Evolutionary conservation across 2,797 vertebrate genomes (phyloP).

Genomic region (Prunella strophiata): DNA sequence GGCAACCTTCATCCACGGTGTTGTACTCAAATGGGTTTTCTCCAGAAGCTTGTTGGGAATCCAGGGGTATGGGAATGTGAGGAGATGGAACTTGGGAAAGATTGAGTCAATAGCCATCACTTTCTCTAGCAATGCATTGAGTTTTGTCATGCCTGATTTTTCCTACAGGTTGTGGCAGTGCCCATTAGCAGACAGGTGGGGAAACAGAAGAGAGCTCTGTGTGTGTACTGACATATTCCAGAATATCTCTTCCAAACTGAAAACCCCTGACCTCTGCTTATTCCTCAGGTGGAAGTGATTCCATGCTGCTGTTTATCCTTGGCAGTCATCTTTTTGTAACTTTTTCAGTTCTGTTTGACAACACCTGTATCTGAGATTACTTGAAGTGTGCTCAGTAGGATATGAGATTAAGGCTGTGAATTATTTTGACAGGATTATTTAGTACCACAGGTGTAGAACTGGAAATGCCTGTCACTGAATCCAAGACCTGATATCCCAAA

Average conservation of each 20-base stretch:
- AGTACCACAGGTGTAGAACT: neutral
- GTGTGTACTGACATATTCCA: neutral
- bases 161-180: neutral
- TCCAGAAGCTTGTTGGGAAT: neutral
- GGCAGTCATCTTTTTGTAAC: neutral
- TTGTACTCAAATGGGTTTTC: neutral
- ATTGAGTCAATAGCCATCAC: neutral
- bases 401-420: neutral
- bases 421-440: neutral
- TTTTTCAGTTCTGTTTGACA: neutral
- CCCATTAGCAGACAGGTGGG: fast-evolving
- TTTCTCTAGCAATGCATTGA: neutral
- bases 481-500: neutral
- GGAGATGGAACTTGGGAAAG: neutral
- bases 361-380: neutral
- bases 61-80: neutral
- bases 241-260: neutral
- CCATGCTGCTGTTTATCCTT: neutral
- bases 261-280: neutral
- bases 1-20: fast-evolving
- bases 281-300: neutral
- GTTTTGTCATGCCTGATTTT: neutral
- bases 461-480: neutral
- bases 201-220: neutral
- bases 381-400: neutral